Evolutionary conservation across 1,140 invertebrate genomes (phyloP), one percentile per base, ranked within the genome.

Genomic region (Goniozus legneri): DNA sequence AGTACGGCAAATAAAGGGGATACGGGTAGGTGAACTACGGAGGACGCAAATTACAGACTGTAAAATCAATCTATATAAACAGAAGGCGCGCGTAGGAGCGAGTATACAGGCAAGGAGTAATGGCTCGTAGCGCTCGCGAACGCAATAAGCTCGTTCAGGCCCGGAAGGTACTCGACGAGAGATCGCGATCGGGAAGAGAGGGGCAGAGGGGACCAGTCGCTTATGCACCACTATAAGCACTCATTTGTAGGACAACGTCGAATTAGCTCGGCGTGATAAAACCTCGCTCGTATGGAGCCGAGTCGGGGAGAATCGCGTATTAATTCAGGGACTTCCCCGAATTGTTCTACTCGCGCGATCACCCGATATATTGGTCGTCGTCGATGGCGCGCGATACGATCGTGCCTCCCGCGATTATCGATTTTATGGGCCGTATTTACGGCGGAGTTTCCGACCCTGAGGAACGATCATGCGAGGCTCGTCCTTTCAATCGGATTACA

Each of bases 201-300:
- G n/a, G n/a, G n/a, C n/a, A n/a, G n/a, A n/a, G n/a, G n/a, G n/a
- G n/a, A n/a, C n/a, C n/a, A n/a, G n/a, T n/a, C n/a, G n/a, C n/a
- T n/a, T 27, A 27, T 27, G 10, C 24, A 10, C 10, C 4, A 27
- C 10, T 6, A 27, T 10, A 10, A 27, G 10, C 24, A 10, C 10
- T 27, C 24, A 12, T 8, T 51, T 42, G 27, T 47, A 38, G 22
- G 44, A 47, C 49, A 51, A 47, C 49, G 37, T 47, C 38, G 27
- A 51, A 51, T 51, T 51, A 47, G 44, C 44, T 15, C 24, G 44
- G 33, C 32, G 32, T 38, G 44, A 45, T 51, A 51, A 14, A 37
- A 37, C 27, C 32, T 39, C 24, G 24, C 10, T 27, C 24, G 4
- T 27, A 27, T 10, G 4, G 4, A 27, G 24, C 10, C 10, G 24